These are phyloP conservation scores for Tiphia femorata DNA, from an alignment of 2,888 invertebrate species.

Conservation along the genomic window DNA sequence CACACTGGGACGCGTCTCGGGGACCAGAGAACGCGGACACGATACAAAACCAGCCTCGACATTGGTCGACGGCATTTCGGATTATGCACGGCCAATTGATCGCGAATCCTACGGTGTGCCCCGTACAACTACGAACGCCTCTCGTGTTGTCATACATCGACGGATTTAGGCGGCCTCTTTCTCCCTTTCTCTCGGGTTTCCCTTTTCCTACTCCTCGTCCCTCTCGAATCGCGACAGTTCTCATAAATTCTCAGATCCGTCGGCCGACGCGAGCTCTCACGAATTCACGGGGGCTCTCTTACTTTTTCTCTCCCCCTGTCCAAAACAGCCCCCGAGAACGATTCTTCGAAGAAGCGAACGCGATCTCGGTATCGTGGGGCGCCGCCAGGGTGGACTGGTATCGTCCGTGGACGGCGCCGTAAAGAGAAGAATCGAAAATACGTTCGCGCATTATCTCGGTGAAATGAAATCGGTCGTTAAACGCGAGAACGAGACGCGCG, in stretches of 20 bases:
- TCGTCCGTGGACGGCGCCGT: too few relatives aligned
- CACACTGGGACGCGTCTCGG: slow-evolving; percentile 43
- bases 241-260: too few relatives aligned
- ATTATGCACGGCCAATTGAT: slow-evolving; percentile 68
- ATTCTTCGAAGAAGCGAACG: too few relatives aligned
- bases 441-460: slow-evolving; percentile 45
- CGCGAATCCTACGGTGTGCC: slow-evolving; percentile 58
- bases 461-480: slow-evolving; percentile 56
- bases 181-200: too few relatives aligned
- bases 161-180: slow-evolving; percentile 26
- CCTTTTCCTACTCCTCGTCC: too few relatives aligned
- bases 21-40: slow-evolving; percentile 41
- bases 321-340: too few relatives aligned
- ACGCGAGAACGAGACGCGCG: slow-evolving; percentile 37
- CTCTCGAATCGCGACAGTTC: too few relatives aligned
- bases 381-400: background rate
- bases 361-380: background rate
- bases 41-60: too few relatives aligned
- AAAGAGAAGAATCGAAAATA: too few relatives aligned
- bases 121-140: slow-evolving; percentile 54
- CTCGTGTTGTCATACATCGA: slow-evolving; percentile 58
- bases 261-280: too few relatives aligned
- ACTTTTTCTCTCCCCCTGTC: too few relatives aligned
- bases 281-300: too few relatives aligned
- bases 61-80: slow-evolving; percentile 52